phyloP scores from a whole-genome alignment of 1,140 invertebrate species.

The Papilio helenus region DNA sequence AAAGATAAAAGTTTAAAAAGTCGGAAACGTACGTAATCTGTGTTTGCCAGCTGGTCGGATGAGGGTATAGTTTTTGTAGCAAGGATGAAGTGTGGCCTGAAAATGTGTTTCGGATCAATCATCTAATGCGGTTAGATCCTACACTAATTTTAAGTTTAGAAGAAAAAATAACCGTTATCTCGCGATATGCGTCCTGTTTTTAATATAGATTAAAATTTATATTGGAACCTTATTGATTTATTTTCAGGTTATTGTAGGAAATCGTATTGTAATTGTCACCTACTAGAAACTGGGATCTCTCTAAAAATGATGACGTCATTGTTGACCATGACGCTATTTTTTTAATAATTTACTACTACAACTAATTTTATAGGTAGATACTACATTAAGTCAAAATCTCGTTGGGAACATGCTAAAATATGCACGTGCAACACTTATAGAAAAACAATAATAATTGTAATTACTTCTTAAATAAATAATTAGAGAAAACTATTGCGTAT shows the following conservation, averaged over 20 bases:
- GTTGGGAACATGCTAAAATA: too few relatives aligned
- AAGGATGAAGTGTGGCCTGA: constrained; percentile 36
- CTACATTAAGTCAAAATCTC: too few relatives aligned
- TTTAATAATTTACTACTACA: too few relatives aligned
- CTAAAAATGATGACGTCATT: too few relatives aligned
- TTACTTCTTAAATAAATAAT: too few relatives aligned
- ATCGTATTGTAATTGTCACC: background rate
- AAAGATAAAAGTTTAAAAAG: constrained; percentile 30
- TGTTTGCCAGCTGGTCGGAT: constrained; percentile 53
- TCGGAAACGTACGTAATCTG: constrained; percentile 53
- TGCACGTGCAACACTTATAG: too few relatives aligned
- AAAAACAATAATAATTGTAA: too few relatives aligned
- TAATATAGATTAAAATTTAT: background rate
- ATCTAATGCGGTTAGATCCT: constrained; percentile 39
- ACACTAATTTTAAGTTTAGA: constrained; percentile 21
- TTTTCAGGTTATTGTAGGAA: background rate
- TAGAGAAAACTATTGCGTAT: too few relatives aligned
- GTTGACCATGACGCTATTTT: too few relatives aligned
- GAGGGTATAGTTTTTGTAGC: constrained; percentile 51
- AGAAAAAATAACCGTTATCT: constrained; percentile 35
- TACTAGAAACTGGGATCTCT: too few relatives aligned
- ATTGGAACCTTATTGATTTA: background rate
- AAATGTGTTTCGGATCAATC: constrained; percentile 61
- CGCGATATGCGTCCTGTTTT: constrained; percentile 26
- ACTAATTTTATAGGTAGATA: too few relatives aligned